Percentiles rank a stretch among this genome's conserved stretches.
Evolutionary conservation across 2,888 invertebrate genomes (phyloP).

Genomic region (Himalopsyche tibetana): DNA sequence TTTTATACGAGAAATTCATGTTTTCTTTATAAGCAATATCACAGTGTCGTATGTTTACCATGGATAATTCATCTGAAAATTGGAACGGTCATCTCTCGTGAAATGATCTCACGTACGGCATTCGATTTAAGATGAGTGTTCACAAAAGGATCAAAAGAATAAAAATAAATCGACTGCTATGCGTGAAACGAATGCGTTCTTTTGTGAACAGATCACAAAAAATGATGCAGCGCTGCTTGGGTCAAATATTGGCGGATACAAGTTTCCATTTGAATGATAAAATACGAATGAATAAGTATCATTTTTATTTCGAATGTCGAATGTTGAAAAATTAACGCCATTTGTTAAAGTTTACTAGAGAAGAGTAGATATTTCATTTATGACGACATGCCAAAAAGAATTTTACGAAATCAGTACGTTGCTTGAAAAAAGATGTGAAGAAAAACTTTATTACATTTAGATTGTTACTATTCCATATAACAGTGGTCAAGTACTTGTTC

Average conservation of each 20-base stretch:
- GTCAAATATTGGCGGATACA: neutral
- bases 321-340: no score
- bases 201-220: slow-evolving; percentile 32
- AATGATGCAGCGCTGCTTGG: neutral
- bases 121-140: slow-evolving; percentile 18
- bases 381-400: no score
- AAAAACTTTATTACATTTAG: no score
- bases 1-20: neutral
- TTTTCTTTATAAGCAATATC: neutral
- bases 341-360: no score
- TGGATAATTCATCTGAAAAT: neutral
- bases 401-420: no score
- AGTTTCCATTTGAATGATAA: neutral
- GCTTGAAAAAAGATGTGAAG: no score
- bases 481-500: no score
- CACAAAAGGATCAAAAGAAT: slow-evolving; percentile 30
- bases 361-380: no score
- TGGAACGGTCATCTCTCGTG: slow-evolving; percentile 1
- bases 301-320: no score
- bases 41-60: neutral
- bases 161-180: slow-evolving; percentile 24
- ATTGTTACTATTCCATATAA: no score
- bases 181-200: slow-evolving; percentile 31
- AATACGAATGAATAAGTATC: no score
- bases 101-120: slow-evolving; percentile 13